Base-by-base conservation (phyloP, 2,888 invertebrate species). In the Blastobasis lacticolella region DNA sequence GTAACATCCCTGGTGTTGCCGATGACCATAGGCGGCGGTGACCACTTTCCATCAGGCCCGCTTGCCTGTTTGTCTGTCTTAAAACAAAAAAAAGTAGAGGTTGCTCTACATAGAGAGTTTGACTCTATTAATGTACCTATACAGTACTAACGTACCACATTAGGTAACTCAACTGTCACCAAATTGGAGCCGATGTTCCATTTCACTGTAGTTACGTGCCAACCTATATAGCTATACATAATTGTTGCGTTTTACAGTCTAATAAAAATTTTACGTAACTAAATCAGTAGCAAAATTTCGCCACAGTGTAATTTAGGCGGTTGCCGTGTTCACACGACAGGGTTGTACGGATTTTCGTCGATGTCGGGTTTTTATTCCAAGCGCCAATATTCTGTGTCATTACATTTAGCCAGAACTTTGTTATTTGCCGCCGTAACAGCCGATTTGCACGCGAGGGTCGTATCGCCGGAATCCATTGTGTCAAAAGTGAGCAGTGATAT, bases 221-320 rank as follows among this genome's bases (percentile, higher is more conserved):
- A 2, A 23, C 23, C 23, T 23, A 23, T 23, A 23, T 23, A 23
- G 23, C 2, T 23, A 23, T 23, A 23, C 36, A 45, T 42, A 54
- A 57, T 55, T 55, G 50, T 51, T 46, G 52, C 51, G 49, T 50
- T 53, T 53, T 38, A 45, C 47, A 42, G 50, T 50, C 45, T 45
- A 45, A 23, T 50, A 53, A 23, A n/a, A 23, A 23, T 45, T 53
- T 58, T 54, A 52, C 51, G 48, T 56, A 58, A 57, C 51, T 58
- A 57, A 60, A 58, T 58, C 57, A 53, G 52, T 50, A 56, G 52
- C 51, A 50, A 57, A 55, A 66, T 71, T 66, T 73, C 71, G 71
- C 73, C 65, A 74, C 76, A 76, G 81, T 81, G 54, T 68, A 62
- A 72, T 72, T 73, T 72, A 54, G 69, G 66, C 66, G 61, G 68